Evolutionary conservation across 2,888 invertebrate genomes (phyloP), one percentile per base, ranked within the genome.

Genomic region (Tiliacea aurago): DNA sequence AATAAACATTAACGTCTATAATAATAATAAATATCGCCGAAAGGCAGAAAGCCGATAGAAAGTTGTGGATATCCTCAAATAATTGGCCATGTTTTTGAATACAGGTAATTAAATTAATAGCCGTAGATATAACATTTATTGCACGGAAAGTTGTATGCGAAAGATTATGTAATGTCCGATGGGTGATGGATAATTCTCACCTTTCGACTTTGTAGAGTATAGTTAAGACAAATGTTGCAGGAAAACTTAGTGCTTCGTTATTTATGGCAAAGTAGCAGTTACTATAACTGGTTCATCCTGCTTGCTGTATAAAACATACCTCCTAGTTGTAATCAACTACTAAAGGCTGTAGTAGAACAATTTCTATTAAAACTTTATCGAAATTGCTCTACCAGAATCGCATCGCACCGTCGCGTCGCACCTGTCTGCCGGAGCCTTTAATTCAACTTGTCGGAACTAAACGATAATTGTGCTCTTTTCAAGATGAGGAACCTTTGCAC

Each of bases 11-110:
- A 77, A 76, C 23, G 6, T 78, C 10, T 11, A 67, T 66, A 47
- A 49, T 58, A 64, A 58, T 62, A 58, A 58, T n/a, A 51, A 69
- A 81, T 9, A 63, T 11, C 6, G 66, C 84, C 69, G 43, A 41
- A 56, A 75, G 84, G 73, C 84, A 84, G 82, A 84, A 84, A 82
- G 76, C 56, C 45, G n/a, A 62, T 74, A 74, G 84, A 83, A 83
- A 83, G 84, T 73, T 55, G 56, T 71, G 28, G 61, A 63, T 74
- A 84, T 84, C 70, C 68, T 81, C 55, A 73, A 73, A 70, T 74
- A 81, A 74, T 78, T 83, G 72, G 20, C 33, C 37, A 55, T 61
- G 70, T 71, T 70, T 78, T 6, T 75, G 47, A 72, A 79, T 72
- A 76, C 37, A 28, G 56, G 64, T 73, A 71, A 73, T 71, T 69